Evolutionary conservation across 2,113 vertebrate species (phyloP).

Genomic region (Tachysurus vachellii): DNA sequence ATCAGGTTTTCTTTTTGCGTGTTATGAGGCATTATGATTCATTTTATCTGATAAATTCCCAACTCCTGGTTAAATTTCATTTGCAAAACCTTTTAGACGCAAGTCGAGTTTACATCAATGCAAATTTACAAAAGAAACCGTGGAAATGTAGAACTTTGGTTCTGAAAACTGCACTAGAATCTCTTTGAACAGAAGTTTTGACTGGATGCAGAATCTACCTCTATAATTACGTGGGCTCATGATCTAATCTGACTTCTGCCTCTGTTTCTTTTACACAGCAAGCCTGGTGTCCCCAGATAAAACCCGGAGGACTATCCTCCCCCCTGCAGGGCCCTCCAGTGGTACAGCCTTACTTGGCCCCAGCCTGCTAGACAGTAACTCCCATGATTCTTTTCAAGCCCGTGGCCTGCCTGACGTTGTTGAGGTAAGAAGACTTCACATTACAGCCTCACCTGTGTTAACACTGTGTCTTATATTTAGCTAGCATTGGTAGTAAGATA

Average conservation of each 20-base stretch:
- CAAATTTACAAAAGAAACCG: background rate
- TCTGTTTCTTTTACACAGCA: constrained; percentile 69
- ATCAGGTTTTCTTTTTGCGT: background rate
- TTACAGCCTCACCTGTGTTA: background rate
- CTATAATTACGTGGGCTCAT: background rate
- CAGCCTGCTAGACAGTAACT: constrained; percentile 93
- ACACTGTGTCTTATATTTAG: no score
- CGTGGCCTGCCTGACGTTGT: constrained; percentile 89
- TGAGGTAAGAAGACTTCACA: constrained; percentile 75
- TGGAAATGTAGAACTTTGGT: background rate
- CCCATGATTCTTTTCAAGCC: constrained; percentile 93
- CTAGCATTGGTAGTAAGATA: background rate
- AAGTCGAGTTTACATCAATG: background rate
- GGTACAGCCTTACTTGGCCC: constrained; percentile 89
- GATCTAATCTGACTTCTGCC: constrained; percentile 18
- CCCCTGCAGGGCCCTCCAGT: constrained; percentile 79
- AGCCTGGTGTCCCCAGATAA: constrained; percentile 97
- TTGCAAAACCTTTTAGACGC: background rate
- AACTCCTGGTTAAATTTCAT: background rate
- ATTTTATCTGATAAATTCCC: background rate
- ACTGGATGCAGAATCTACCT: background rate
- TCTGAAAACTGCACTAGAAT: background rate
- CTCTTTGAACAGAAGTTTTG: background rate
- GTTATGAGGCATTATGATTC: background rate
- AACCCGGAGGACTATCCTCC: constrained; percentile 81